These are phyloP conservation scores for Antennarius maculatus DNA, from an alignment of 2,797 vertebrate genomes.

Conservation along the genomic window DNA sequence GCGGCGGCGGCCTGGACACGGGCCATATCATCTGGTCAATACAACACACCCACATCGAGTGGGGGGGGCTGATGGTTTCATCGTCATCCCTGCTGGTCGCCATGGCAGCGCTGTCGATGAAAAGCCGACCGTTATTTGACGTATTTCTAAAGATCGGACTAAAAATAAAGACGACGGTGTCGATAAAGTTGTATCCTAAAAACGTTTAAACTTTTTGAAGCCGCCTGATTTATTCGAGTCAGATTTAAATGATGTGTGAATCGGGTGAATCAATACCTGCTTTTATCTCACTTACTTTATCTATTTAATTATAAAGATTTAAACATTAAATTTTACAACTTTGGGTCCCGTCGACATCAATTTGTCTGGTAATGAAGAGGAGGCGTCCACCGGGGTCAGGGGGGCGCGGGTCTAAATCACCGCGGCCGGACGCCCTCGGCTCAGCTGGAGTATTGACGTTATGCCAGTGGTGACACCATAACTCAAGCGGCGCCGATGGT, in stretches of 20 bases:
- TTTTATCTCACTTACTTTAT: conserved; percentile 34
- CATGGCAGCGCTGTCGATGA: conserved; percentile 44
- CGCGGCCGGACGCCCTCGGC: conserved; percentile 77
- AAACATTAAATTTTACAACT: conserved; percentile 58
- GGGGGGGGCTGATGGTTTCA: conserved; percentile 70
- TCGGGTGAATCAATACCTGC: background rate
- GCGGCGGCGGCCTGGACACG: conserved; percentile 63
- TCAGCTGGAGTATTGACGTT: conserved; percentile 86
- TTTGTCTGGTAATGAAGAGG: conserved; percentile 80
- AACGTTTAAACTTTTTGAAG: no score
- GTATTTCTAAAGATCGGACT: background rate
- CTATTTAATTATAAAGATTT: conserved; percentile 63
- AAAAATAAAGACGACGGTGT: no score
- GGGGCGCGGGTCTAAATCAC: conserved; percentile 82
- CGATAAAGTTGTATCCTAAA: no score
- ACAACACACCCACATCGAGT: conserved; percentile 65
- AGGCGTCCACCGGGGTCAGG: conserved; percentile 80
- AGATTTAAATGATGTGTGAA: background rate
- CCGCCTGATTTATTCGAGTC: background rate
- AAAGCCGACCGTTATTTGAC: conserved; percentile 8
- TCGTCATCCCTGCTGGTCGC: conserved; percentile 57
- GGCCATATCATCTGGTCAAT: conserved; percentile 76
- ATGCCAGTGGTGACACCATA: conserved; percentile 87
- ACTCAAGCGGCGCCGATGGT: conserved; percentile 84
- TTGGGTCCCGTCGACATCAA: conserved; percentile 60